Conservation (phyloP, 1,140 invertebrate species). For the Brachionus asplanchnoidis region DNA sequence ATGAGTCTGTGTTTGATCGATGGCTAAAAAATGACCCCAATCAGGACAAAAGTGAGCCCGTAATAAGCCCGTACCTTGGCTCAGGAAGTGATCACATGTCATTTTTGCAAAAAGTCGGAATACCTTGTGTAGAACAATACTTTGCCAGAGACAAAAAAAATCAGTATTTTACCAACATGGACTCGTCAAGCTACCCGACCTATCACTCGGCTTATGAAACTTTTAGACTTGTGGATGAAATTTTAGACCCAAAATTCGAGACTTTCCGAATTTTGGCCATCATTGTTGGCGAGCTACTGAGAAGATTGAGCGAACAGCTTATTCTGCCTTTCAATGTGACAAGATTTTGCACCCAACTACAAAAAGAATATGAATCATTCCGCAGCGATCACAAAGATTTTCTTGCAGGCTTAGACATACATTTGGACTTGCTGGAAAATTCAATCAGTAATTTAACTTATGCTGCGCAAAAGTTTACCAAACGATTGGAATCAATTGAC, state of each 20-base stretch:
- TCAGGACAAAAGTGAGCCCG: neutral
- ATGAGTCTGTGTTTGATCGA: neutral
- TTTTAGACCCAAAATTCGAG: conserved; percentile 52
- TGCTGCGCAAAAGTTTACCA: neutral
- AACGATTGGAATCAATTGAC: neutral
- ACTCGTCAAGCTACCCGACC: conserved; percentile 51
- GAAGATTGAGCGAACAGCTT: neutral
- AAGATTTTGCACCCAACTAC: neutral
- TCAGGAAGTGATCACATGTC: conserved; percentile 54
- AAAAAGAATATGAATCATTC: neutral
- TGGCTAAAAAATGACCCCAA: conserved; percentile 31
- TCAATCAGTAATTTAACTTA: neutral
- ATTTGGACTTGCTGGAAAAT: neutral
- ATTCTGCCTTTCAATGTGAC: conserved; percentile 6
- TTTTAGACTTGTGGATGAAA: conserved; percentile 51
- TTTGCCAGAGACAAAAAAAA: conserved; percentile 40
- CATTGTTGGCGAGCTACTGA: neutral
- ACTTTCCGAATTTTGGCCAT: neutral
- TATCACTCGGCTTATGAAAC: conserved; percentile 59
- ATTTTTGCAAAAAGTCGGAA: conserved; percentile 50
- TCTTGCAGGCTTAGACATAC: neutral
- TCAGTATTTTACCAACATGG: conserved; percentile 40
- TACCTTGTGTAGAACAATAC: conserved; percentile 48
- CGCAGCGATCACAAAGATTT: neutral
- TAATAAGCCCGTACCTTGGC: conserved; percentile 44